Base-by-base conservation (phyloP, 2,797 vertebrate genomes). In the Manis javanica region DNA sequence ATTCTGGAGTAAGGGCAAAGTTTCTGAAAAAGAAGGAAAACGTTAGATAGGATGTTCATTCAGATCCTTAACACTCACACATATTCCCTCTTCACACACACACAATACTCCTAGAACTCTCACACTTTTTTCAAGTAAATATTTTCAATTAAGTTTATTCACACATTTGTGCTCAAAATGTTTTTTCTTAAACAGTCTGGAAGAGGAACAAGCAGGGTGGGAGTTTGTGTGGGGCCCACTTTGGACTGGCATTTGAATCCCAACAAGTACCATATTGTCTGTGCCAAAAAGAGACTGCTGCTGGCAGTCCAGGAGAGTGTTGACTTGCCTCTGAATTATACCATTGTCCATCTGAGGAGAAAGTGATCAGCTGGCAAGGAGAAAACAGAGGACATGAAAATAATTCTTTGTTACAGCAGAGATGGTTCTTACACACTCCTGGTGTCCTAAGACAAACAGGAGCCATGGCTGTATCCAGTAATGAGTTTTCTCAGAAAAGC, bases 401-500 rank as follows among this genome's bases (percentile, higher is more conserved):
- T 64, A 85, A 93, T 39, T 89, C 11, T 92, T 96, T 71, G 82
- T 74, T 84, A 63, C 31, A 94, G 57, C 37, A 87, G 21, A 88
- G 31, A 90, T 91, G 87, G 92, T 91, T 97, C 97, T 91, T 95
- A 77, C 31, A 91, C 49, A 31, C 0, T 77, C 0, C 91, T 97
- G 82, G 49, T 34, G 85, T 49, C 97, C 72, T 82, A 79, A 97
- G 96, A 96, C 68, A 89, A 95, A 42, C 63, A 93, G 53, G 75
- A 95, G 26, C 66, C 74, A 8, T 91, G 97, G 97, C 64, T 98
- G 96, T 96, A 93, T 96, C 96, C 55, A 93, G 66, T 95, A 94
- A 85, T 26, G n/a, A 19, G 26, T 94, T 96, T 96, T 74, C 98
- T 97, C 97, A 97, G 97, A 97, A 96, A 96, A 96, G 53, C 15